phyloP scores from a whole-genome alignment of 2,888 invertebrate species.

The Meghimatium bilineatum region DNA sequence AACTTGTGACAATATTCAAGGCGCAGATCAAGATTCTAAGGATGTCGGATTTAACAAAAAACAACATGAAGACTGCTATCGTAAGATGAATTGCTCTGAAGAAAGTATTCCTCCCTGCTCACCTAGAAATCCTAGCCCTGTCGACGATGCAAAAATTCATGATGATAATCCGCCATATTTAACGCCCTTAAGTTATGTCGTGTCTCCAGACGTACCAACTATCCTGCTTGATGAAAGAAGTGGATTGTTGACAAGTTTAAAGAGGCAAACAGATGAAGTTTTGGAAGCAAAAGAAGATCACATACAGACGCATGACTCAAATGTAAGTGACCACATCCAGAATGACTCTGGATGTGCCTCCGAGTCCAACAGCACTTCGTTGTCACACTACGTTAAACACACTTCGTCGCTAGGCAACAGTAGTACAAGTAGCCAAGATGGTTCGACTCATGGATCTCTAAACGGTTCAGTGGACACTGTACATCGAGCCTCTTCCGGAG shows the following conservation, averaged over 20 bases:
- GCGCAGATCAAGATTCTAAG: not conserved
- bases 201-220: not conserved
- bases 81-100: not conserved
- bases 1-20: not conserved
- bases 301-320: not conserved
- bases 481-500: not conserved
- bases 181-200: not conserved
- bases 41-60: not conserved
- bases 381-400: conserved; percentile 15
- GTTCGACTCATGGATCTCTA: not conserved
- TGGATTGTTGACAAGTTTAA: not conserved
- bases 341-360: conserved; percentile 6
- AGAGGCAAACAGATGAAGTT: no score
- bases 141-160: not conserved
- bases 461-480: not conserved
- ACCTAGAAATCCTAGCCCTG: not conserved
- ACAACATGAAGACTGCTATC: not conserved
- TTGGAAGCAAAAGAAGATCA: not conserved
- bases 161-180: not conserved
- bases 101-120: not conserved
- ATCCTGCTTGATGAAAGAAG: conserved; percentile 20
- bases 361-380: conserved; percentile 19
- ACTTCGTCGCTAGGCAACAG: not conserved
- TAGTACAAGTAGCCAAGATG: conserved; percentile 1
- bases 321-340: not conserved